Evolutionary conservation across 1,140 invertebrate species (phyloP).

Genomic region (Halictus rubicundus): DNA sequence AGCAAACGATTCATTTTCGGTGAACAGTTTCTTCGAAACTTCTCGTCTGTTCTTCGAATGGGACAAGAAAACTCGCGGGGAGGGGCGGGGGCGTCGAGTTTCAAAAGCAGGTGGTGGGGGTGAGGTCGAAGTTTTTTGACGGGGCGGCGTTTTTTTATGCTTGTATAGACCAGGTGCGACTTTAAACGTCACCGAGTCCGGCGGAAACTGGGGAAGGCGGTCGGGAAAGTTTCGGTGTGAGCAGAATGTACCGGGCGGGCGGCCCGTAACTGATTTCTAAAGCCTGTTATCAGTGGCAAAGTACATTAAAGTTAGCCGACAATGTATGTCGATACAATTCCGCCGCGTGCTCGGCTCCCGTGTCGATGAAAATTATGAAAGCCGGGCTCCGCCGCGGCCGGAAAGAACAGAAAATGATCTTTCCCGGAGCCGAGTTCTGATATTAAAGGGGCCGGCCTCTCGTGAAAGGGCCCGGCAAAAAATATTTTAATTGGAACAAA

Average conservation of each 20-base stretch:
- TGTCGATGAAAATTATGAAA: background rate
- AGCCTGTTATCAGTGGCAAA: constrained; percentile 12
- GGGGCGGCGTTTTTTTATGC: too few species aligned
- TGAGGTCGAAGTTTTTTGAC: too few species aligned
- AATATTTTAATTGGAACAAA: constrained; percentile 6
- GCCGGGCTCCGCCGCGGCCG: background rate
- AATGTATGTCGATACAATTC: constrained; percentile 24
- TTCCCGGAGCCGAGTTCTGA: background rate
- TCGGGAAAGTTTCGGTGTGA: constrained; percentile 23
- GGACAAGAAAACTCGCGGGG: too few species aligned
- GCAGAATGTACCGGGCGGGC: background rate
- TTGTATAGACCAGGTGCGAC: background rate
- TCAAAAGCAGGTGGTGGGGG: too few species aligned
- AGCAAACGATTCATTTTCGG: background rate
- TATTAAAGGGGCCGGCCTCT: background rate
- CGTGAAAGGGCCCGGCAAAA: background rate
- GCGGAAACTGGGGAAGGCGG: constrained; percentile 8
- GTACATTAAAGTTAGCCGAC: constrained; percentile 8
- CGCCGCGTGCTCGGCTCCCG: background rate
- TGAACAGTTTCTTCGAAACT: too few species aligned
- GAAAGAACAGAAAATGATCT: background rate
- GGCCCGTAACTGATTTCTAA: constrained; percentile 38
- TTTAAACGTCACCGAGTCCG: background rate
- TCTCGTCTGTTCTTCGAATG: too few species aligned
- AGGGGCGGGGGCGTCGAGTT: too few species aligned